phyloP scores from a whole-genome alignment of 2,888 invertebrate genomes.

The Biston betularia region DNA sequence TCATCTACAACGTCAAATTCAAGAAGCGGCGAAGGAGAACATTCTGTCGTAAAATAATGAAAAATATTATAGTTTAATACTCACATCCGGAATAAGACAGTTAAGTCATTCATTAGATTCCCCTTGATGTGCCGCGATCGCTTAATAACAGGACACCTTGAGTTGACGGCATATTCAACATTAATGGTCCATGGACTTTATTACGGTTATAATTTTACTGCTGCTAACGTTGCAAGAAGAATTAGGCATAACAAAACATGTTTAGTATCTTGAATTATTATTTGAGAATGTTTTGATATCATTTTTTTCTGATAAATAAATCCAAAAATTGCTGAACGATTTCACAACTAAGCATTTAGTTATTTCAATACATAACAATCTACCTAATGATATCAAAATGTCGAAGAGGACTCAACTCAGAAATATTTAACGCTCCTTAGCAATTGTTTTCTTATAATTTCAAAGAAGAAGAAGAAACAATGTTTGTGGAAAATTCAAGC shows the following conservation, averaged over 20 bases:
- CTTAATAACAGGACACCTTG: slow-evolving; percentile 65
- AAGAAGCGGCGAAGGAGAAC: slow-evolving; percentile 56
- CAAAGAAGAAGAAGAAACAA: too few relatives aligned
- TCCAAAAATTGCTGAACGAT: not conserved
- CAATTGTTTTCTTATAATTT: too few relatives aligned
- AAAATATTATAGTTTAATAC: slow-evolving; percentile 78
- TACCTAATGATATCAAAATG: too few relatives aligned
- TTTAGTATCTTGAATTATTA: not conserved
- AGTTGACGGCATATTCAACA: slow-evolving; percentile 52
- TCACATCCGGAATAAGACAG: slow-evolving; percentile 61
- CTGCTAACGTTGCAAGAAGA: slow-evolving; percentile 16
- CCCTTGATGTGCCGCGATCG: slow-evolving; percentile 67
- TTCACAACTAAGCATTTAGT: too few relatives aligned
- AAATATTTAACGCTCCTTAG: too few relatives aligned
- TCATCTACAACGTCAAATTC: slow-evolving; percentile 47
- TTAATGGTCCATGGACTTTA: slow-evolving; percentile 46
- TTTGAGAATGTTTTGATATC: slow-evolving; percentile 1
- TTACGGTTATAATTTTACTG: slow-evolving; percentile 27
- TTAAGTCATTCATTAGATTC: slow-evolving; percentile 56
- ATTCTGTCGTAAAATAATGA: slow-evolving; percentile 72
- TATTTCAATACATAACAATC: too few relatives aligned
- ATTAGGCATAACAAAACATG: slow-evolving; percentile 8
- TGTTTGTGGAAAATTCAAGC: too few relatives aligned
- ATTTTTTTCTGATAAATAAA: not conserved
- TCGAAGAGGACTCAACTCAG: too few relatives aligned